Percentiles rank a stretch among this genome's conserved stretches.
Conservation (phyloP, 1,140 invertebrate species). For the Tetramorium simillimum region DNA sequence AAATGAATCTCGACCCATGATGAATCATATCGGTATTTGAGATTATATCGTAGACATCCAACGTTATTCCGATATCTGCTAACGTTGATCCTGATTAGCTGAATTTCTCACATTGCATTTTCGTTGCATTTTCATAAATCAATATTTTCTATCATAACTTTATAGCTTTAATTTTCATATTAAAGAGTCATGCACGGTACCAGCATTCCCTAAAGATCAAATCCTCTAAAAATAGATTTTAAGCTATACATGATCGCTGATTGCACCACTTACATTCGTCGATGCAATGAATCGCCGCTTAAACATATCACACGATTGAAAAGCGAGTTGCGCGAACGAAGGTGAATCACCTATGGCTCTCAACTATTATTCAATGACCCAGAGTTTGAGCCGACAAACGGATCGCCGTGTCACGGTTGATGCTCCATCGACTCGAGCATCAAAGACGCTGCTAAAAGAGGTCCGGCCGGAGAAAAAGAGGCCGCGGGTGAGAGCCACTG, state of each 20-base stretch:
- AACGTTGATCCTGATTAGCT: neutral
- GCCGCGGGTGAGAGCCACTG: slow-evolving; percentile 73
- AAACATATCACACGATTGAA: slow-evolving; percentile 32
- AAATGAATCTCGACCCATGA: neutral
- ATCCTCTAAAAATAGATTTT: neutral
- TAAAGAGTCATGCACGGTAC: neutral
- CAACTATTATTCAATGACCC: slow-evolving; percentile 46
- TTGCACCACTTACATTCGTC: slow-evolving; percentile 20
- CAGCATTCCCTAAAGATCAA: neutral
- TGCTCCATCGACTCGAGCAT: slow-evolving; percentile 44
- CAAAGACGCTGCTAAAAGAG: slow-evolving; percentile 48
- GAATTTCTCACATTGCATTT: neutral
- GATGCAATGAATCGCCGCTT: slow-evolving; percentile 6
- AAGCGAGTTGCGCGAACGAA: slow-evolving; percentile 47
- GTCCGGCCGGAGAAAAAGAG: slow-evolving; percentile 62
- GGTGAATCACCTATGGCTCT: slow-evolving; percentile 56
- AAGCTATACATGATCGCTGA: neutral
- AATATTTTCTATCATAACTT: neutral
- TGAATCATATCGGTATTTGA: neutral
- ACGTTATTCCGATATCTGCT: neutral
- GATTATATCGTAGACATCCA: neutral
- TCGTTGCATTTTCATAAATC: neutral
- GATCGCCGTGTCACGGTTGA: slow-evolving; percentile 61
- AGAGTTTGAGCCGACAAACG: slow-evolving; percentile 67
- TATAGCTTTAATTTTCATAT: neutral